phyloP scores from a whole-genome alignment of 92 coral and sea anemone species.

The Muricea muricata region DNA sequence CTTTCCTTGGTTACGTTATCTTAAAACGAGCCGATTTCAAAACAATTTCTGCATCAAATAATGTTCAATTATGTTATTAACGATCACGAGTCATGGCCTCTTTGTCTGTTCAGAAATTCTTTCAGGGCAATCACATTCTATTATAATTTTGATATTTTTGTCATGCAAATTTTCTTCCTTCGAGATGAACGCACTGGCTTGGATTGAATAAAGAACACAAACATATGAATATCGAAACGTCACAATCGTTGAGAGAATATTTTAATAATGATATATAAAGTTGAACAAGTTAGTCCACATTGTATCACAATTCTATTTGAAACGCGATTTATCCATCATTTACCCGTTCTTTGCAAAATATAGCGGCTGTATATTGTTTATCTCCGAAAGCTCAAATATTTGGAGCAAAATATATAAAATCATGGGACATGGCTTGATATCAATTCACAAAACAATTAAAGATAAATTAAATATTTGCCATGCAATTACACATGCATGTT shows the following conservation, averaged over 20 bases:
- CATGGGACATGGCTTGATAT: no score
- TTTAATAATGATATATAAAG: neutral
- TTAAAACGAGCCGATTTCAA: neutral
- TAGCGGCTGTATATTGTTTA: no score
- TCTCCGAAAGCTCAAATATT: no score
- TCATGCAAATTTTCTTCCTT: neutral
- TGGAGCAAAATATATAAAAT: no score
- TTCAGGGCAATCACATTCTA: neutral
- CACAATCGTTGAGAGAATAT: neutral
- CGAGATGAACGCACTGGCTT: neutral
- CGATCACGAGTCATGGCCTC: neutral
- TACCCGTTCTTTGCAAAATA: no score
- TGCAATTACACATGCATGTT: no score
- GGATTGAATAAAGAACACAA: neutral
- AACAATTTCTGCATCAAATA: neutral
- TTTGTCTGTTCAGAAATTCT: neutral
- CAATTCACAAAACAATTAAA: no score
- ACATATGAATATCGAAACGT: neutral
- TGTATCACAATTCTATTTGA: no score
- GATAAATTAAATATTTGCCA: no score
- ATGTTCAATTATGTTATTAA: neutral
- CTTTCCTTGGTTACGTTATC: neutral
- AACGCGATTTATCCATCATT: no score
- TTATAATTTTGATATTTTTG: no score
- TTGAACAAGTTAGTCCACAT: no score